These are phyloP conservation scores for Bufotes viridis DNA, from an alignment of 2,797 vertebrate species.

Conservation along the genomic window DNA sequence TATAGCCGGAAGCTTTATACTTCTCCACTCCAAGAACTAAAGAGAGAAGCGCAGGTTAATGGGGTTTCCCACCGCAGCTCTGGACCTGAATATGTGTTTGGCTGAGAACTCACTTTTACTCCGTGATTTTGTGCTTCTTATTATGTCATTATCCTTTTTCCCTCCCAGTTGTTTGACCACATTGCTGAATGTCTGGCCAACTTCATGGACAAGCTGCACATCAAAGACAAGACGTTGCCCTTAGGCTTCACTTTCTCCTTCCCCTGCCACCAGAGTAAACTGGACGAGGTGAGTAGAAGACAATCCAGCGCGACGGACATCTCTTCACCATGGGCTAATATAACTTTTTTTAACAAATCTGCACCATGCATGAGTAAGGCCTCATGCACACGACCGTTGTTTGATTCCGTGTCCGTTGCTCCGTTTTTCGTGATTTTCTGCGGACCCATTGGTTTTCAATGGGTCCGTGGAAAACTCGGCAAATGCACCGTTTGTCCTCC, in stretches of 20 bases:
- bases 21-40: background rate
- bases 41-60: background rate
- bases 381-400: too few species aligned
- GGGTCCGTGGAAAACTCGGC: too few species aligned
- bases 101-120: background rate
- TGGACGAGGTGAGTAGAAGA: slow-evolving; percentile 86
- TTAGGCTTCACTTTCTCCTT: slow-evolving; percentile 98
- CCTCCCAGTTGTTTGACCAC: slow-evolving; percentile 90
- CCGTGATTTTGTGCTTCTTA: background rate
- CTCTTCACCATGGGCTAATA: too few species aligned
- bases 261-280: slow-evolving; percentile 89
- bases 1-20: background rate
- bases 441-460: too few species aligned
- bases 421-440: too few species aligned
- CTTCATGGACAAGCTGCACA: slow-evolving; percentile 90
- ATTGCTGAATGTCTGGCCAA: slow-evolving; percentile 88
- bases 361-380: too few species aligned
- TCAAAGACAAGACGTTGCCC: slow-evolving; percentile 92
- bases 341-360: too few species aligned
- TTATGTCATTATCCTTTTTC: background rate
- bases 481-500: too few species aligned
- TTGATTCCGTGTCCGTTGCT: too few species aligned
- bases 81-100: background rate
- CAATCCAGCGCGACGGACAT: background rate
- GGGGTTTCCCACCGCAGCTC: background rate